phyloP scores from a whole-genome alignment of 2,797 vertebrate genomes.

The Ara ararauna region DNA sequence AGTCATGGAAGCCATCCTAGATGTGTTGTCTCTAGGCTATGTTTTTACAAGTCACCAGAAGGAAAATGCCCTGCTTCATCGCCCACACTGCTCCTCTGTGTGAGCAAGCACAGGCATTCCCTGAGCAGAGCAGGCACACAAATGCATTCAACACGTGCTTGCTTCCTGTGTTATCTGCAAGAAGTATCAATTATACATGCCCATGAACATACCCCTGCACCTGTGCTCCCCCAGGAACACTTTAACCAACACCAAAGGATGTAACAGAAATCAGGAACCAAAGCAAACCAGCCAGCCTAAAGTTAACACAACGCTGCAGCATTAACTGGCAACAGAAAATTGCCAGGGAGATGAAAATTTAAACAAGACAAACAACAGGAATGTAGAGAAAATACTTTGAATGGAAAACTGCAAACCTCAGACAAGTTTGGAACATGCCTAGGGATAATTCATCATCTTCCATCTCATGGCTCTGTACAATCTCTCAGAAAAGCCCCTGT shows the following conservation, averaged over 20 bases:
- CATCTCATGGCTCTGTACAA: background rate
- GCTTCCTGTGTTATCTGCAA: background rate
- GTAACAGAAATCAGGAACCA: slow-evolving; percentile 1
- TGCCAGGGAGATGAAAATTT: slow-evolving; percentile 2
- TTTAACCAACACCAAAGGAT: background rate
- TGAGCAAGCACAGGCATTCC: background rate
- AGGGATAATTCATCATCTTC: background rate
- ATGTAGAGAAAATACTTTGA: background rate
- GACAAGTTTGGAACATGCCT: background rate
- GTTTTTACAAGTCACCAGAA: background rate
- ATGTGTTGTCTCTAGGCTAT: background rate
- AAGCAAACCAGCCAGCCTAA: background rate
- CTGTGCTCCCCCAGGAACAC: background rate
- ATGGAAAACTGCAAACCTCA: slow-evolving; percentile 7
- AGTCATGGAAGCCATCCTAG: background rate
- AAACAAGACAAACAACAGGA: background rate
- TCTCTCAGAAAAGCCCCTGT: background rate
- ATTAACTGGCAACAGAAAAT: background rate
- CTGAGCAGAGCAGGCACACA: background rate
- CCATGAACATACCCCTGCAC: background rate
- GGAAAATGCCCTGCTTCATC: background rate
- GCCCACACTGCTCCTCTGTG: background rate
- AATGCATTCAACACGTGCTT: background rate
- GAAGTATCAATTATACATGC: slow-evolving; percentile 15
- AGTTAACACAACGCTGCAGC: background rate